Evolutionary conservation across 2,888 invertebrate species (phyloP).

Genomic region (Acanthosoma haemorrhoidale): DNA sequence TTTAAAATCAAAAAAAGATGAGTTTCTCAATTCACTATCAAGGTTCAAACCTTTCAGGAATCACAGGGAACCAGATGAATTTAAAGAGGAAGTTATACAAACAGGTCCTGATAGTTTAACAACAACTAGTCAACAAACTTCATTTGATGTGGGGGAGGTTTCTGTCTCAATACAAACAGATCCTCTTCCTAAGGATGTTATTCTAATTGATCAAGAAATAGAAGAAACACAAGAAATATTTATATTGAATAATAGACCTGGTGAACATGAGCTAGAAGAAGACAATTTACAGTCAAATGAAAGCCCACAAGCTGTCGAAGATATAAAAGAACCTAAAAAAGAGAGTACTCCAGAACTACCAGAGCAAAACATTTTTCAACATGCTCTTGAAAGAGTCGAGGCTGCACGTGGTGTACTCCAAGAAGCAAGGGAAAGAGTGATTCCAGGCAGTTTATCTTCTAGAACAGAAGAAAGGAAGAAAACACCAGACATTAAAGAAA

Average conservation of each 20-base stretch:
- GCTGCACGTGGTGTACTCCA: constrained; percentile 26
- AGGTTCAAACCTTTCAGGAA: background rate
- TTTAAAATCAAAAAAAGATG: constrained; percentile 11
- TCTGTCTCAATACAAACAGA: constrained; percentile 81
- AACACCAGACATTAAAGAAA: background rate
- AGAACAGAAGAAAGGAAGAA: constrained; percentile 10
- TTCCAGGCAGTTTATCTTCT: constrained; percentile 20
- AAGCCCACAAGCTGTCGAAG: background rate
- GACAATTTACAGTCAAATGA: background rate
- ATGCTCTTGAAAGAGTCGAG: constrained; percentile 25
- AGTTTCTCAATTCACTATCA: constrained; percentile 13
- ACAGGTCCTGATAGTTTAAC: background rate
- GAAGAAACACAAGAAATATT: constrained; percentile 6
- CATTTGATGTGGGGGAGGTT: constrained; percentile 51
- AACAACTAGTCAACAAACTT: constrained; percentile 35
- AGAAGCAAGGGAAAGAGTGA: constrained; percentile 30
- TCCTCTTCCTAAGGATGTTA: constrained; percentile 71
- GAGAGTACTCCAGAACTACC: constrained; percentile 9
- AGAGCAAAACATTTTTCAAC: constrained; percentile 23
- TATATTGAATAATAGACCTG: background rate
- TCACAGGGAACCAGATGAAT: constrained; percentile 43
- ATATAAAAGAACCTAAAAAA: background rate
- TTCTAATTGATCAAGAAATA: constrained; percentile 51
- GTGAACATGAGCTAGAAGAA: background rate
- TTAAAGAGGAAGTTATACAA: constrained; percentile 18